Evolutionary conservation across 2,797 vertebrate genomes (phyloP).

Genomic region (Alcedo atthis): DNA sequence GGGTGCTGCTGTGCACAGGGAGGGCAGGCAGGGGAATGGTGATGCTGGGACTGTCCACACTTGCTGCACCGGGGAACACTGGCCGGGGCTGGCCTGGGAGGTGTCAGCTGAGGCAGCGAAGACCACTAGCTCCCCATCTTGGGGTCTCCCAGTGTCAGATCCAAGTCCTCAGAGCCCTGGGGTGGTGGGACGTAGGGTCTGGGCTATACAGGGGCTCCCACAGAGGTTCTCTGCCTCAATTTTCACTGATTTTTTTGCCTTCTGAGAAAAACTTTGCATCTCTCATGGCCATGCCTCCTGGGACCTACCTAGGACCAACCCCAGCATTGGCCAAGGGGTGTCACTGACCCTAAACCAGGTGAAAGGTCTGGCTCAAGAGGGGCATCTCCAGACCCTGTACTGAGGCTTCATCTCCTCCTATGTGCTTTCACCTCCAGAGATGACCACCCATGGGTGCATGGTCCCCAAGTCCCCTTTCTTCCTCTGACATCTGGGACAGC

Average conservation of each 20-base stretch:
- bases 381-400: fast-evolving
- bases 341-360: neutral
- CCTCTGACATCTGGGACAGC: too few relatives aligned
- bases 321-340: neutral
- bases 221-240: fast-evolving
- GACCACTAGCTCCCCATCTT: neutral
- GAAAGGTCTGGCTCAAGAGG: neutral
- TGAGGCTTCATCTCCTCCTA: neutral
- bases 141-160: neutral
- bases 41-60: neutral
- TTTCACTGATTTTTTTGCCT: neutral
- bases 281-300: too few relatives aligned
- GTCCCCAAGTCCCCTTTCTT: too few relatives aligned
- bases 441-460: fast-evolving
- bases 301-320: too few relatives aligned
- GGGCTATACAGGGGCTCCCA: neutral
- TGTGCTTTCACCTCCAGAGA: neutral
- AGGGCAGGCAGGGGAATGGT: neutral
- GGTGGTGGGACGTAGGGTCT: neutral
- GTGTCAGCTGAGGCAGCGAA: fast-evolving
- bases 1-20: neutral
- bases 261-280: neutral
- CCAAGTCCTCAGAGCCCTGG: neutral
- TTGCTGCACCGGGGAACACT: neutral
- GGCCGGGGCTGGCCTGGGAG: neutral